A percentile compares a stretch with the other conserved stretches of the same genome.
Conservation (phyloP, 2,113 vertebrate species). For the Budorcas taxicolor region DNA sequence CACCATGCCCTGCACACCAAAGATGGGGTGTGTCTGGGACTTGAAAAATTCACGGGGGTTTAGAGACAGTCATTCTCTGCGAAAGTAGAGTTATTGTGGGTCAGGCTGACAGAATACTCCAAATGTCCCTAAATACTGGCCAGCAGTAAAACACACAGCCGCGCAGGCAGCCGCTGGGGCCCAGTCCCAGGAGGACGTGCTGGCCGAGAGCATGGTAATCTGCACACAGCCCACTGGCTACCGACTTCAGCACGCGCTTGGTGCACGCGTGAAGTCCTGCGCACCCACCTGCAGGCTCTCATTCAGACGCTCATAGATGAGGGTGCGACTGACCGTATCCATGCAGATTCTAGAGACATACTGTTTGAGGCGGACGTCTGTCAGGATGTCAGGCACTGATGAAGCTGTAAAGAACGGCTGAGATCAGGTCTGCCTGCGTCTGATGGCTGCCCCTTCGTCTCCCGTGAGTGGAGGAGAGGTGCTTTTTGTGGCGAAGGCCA, state of each 20-base stretch:
- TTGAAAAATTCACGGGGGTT: not conserved
- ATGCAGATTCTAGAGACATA: not conserved
- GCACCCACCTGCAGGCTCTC: conserved; percentile 29
- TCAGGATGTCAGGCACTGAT: not conserved
- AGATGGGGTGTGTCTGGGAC: not conserved
- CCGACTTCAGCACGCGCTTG: conserved; percentile 48
- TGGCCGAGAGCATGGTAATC: conserved; percentile 40
- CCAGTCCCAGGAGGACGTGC: conserved; percentile 32
- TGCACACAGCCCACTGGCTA: conserved; percentile 30
- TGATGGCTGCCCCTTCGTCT: not conserved
- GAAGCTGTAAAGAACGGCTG: not conserved
- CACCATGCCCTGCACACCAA: not conserved
- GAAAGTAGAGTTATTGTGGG: not conserved
- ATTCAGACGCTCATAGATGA: not conserved
- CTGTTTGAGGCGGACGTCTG: not conserved
- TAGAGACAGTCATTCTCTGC: not conserved
- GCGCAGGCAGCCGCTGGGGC: not conserved
- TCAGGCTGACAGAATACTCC: not conserved
- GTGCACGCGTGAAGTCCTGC: not conserved
- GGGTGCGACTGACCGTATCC: not conserved
- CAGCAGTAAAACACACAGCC: conserved; percentile 13
- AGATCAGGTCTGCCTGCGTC: not conserved
- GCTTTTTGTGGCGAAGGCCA: rapidly evolving
- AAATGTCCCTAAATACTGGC: conserved; percentile 19
- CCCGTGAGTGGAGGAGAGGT: too few relatives aligned